A percentile compares a stretch with the other conserved stretches of the same genome.
Evolutionary conservation across 30 jellyfish, hydroid and myxozoan species (phyloP).

Genomic region (Turritopsis dohrnii): DNA sequence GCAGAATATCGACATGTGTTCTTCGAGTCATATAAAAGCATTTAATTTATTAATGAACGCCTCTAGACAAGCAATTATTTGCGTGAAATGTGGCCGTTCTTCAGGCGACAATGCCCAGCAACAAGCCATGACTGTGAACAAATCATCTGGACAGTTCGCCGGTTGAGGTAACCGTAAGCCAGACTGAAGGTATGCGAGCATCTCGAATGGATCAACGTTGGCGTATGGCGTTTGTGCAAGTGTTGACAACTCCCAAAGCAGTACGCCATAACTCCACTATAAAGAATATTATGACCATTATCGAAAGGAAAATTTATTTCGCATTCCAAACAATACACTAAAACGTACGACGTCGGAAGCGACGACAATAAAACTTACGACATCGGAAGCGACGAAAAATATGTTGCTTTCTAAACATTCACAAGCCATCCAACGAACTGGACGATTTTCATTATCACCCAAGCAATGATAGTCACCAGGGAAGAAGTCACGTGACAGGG

Average conservation of each 20-base stretch:
- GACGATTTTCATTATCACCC: conserved; percentile 94
- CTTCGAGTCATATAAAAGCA: conserved; percentile 82
- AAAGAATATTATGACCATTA: not conserved
- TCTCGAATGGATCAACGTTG: conserved; percentile 89
- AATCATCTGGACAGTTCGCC: conserved; percentile 90
- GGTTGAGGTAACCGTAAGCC: conserved; percentile 96
- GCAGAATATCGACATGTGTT: too few species aligned
- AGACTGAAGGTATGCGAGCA: conserved; percentile 85
- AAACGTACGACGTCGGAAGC: not conserved
- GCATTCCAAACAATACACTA: not conserved
- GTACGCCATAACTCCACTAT: conserved; percentile 97
- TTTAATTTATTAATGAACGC: conserved; percentile 73
- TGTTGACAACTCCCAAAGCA: conserved; percentile 83
- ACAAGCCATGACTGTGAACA: conserved; percentile 96
- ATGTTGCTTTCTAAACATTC: conserved; percentile 74
- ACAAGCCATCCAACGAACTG: conserved; percentile 94
- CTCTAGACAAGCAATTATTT: conserved; percentile 81
- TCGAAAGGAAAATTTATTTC: not conserved
- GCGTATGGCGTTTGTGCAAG: conserved; percentile 96
- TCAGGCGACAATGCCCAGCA: conserved; percentile 99
- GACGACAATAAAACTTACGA: conserved; percentile 36
- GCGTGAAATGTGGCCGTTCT: conserved; percentile 88
- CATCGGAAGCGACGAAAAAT: conserved; percentile 62
- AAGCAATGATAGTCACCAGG: conserved; percentile 97
- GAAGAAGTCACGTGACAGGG: conserved; percentile 88